These are phyloP conservation scores for Nematostella vectensis DNA, from an alignment of 92 coral and sea anemone genomes.

Conservation along the genomic window DNA sequence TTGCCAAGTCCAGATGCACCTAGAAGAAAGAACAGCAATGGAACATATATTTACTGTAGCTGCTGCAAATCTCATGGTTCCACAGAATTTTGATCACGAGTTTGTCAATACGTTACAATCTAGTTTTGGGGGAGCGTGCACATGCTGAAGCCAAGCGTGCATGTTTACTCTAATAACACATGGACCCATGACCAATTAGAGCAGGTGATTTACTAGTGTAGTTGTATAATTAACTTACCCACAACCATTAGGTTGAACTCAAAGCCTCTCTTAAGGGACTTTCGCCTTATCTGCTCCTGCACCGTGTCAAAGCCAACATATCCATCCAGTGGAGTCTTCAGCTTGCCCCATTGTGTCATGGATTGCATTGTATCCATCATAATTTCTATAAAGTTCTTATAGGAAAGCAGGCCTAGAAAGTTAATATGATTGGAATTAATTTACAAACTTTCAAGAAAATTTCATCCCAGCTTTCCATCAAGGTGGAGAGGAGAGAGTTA, in stretches of 20 bases:
- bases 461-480: too few species aligned
- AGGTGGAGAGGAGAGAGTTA: neutral
- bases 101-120: too few species aligned
- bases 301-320: slow-evolving; percentile 98
- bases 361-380: slow-evolving; percentile 98
- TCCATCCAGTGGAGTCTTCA: slow-evolving; percentile 84
- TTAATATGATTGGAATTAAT: too few species aligned
- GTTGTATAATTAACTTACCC: too few species aligned
- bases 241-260: slow-evolving; percentile 97
- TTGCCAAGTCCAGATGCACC: slow-evolving; percentile 96
- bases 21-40: slow-evolving; percentile 4
- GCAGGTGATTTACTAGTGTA: too few species aligned
- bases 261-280: slow-evolving; percentile 94
- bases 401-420: slow-evolving; percentile 72
- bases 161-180: too few species aligned
- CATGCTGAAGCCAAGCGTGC: too few species aligned
- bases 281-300: slow-evolving; percentile 95
- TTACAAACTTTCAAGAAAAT: too few species aligned
- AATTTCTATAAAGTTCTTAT: slow-evolving; percentile 91
- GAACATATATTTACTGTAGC: neutral
- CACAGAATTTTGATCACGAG: too few species aligned
- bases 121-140: too few species aligned
- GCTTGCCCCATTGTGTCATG: slow-evolving; percentile 97
- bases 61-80: too few species aligned
- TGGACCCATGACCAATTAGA: too few species aligned